Evolutionary conservation across 2,888 invertebrate genomes (phyloP).

Genomic region (Sceliomorpha sp.): DNA sequence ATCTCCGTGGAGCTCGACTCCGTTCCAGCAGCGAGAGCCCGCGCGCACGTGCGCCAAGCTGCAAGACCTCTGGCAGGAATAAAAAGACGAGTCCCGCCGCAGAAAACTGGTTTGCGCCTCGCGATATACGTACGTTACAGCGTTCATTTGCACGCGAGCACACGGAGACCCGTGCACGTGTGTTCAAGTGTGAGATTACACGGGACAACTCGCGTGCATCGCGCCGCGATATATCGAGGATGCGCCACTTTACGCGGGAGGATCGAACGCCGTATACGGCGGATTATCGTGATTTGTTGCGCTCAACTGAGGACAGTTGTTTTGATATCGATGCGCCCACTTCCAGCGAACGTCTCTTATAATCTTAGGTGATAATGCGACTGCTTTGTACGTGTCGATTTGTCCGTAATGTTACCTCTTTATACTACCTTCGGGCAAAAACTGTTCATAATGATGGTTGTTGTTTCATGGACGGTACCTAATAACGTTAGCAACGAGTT

Average conservation of each 20-base stretch:
- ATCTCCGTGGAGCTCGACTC: conserved; percentile 15
- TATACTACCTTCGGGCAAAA: too few relatives aligned
- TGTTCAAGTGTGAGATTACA: neutral
- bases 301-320: conserved; percentile 29
- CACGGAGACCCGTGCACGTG: neutral
- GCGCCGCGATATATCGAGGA: conserved; percentile 28
- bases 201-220: conserved; percentile 10
- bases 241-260: conserved; percentile 32
- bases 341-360: neutral
- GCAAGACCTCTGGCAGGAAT: conserved; percentile 18
- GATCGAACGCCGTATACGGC: conserved; percentile 26
- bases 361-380: too few relatives aligned
- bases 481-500: too few relatives aligned
- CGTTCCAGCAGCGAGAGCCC: conserved; percentile 12
- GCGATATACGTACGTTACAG: conserved; percentile 2
- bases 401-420: too few relatives aligned
- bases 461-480: too few relatives aligned
- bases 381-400: too few relatives aligned
- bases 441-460: too few relatives aligned
- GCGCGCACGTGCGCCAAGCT: conserved; percentile 53
- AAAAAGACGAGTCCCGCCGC: conserved; percentile 51
- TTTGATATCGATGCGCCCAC: conserved; percentile 20
- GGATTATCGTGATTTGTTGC: conserved; percentile 36
- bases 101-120: conserved; percentile 53
- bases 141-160: conserved; percentile 30